Conservation (phyloP, 2,888 invertebrate genomes). For the Folsomia manolachei region DNA sequence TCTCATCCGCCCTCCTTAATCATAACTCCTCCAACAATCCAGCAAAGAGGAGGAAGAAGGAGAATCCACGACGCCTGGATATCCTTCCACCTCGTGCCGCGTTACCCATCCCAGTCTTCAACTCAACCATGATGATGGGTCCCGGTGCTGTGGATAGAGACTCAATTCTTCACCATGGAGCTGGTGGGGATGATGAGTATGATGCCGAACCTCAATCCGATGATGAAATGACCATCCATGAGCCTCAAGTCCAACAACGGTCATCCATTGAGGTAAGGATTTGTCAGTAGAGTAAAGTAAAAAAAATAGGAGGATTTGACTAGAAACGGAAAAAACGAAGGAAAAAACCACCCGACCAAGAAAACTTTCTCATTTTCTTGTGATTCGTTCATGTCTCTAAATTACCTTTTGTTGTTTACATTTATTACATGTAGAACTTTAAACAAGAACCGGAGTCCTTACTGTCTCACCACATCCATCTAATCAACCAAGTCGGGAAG, state of each 20-base stretch:
- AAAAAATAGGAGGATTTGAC: too few relatives aligned
- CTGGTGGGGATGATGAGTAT: conserved; percentile 47
- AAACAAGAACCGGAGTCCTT: background rate
- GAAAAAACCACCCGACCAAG: too few relatives aligned
- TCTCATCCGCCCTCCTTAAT: conserved; percentile 26
- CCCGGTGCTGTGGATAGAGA: background rate
- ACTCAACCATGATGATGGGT: conserved; percentile 30
- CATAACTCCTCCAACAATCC: conserved; percentile 21
- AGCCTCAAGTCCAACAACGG: background rate
- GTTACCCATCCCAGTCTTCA: conserved; percentile 38
- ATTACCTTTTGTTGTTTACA: too few relatives aligned
- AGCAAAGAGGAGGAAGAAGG: conserved; percentile 50
- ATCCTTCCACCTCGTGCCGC: conserved; percentile 23
- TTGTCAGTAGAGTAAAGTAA: too few relatives aligned
- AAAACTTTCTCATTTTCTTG: background rate
- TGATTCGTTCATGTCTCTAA: too few relatives aligned
- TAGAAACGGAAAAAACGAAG: too few relatives aligned
- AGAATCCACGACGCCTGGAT: conserved; percentile 50
- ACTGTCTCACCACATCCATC: background rate
- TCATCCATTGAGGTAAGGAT: background rate
- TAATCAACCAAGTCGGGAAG: background rate
- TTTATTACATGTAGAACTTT: background rate
- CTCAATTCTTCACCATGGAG: conserved; percentile 11
- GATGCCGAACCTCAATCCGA: conserved; percentile 23
- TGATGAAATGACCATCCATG: background rate